Base-by-base conservation (phyloP, 2,888 invertebrate genomes). In the Xestobium rufovillosum region DNA sequence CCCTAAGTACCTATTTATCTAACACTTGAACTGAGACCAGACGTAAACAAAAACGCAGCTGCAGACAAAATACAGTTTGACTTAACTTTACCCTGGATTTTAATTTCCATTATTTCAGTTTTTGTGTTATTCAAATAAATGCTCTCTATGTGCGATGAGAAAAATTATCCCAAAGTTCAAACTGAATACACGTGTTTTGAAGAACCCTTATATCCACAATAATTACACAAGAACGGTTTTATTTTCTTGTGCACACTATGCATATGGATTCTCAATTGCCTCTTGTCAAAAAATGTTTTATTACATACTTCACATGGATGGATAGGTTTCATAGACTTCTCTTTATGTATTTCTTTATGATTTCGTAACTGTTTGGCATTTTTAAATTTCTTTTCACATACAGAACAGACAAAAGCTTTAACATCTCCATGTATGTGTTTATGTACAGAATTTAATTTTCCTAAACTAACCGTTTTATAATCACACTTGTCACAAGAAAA, bases 311-410 rank as follows among this genome's bases (percentile, higher is more conserved):
- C 66, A 54, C 83, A 84, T 14, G 34, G 13, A 34, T 43, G 48
- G 34, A 59, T 55, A 0, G 54, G 44, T 2, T 61, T 51, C 30
- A 54, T 47, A 6, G 47, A 44, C 23, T 59, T 59, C 1, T 60
- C 56, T 23, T 74, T 75, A 59, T 82, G 82, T 13, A 71, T 70
- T 4, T 75, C 61, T 40, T 77, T 76, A 62, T 90, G 90, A 55
- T 86, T 87, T 26, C 81, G 72, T 35, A 88, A 65, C 57, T 89
- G 88, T 57, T 81, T 83, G 4, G 72, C 70, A 51, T 83, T 88
- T 61, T 88, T 88, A 61, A 89, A 90, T 0, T 70, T 71, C 60
- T 87, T 85, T 14, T 76, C 74, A 59, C 90, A 90, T 36, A 72
- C 64, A 41, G 76, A 69, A 63, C 79, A 80, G 13, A 69, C 55